Base-by-base conservation (phyloP, 2,888 invertebrate genomes). In the Macrophya alboannulata region DNA sequence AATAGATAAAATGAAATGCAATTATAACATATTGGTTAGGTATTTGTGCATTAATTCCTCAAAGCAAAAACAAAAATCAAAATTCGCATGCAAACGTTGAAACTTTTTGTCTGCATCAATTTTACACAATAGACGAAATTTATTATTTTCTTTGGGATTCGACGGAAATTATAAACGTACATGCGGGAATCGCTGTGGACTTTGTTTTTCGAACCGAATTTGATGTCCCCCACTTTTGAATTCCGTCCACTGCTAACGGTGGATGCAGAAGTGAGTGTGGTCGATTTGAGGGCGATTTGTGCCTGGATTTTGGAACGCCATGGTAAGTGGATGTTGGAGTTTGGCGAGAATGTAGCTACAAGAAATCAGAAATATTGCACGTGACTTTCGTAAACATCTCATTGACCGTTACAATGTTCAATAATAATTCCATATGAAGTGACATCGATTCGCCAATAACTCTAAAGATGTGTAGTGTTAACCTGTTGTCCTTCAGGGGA, bases 191-290 rank as follows among this genome's bases (percentile, higher is more conserved):
- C 62, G 87, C 87, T n/a, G 87, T 87, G 9, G 89, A 89, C 79
- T 86, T 87, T 17, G 89, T 88, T 74, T 88, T 89, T 51, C 88
- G 86, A 37, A 88, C 62, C 2, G 86, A 85, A 76, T 85, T 86
- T 9, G 59, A 65, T 51, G 85, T 71, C 9, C 85, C 74, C 86
- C 86, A 86, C 31, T 86, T 83, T 9, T 62, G 40, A 40, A 79
- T 72, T 10, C 85, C 84, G 51, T 86, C 87, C 51, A 85, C 87
- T 40, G 83, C 84, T 48, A 87, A 86, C 10, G 86, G 74, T 17
- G 88, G 87, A 51, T 87, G 87, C 31, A 31, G 31, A 9, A 87
- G 86, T 6, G 86, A 21, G 65, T 88, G 87, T 0, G 51, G 40
- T n/a, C 88, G 87, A 85, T 82, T 86, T 31, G 86, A 68, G 21